Evolutionary conservation across 2,797 vertebrate species (phyloP), one percentile per base, ranked within the genome.

Genomic region (Zalophus californianus): DNA sequence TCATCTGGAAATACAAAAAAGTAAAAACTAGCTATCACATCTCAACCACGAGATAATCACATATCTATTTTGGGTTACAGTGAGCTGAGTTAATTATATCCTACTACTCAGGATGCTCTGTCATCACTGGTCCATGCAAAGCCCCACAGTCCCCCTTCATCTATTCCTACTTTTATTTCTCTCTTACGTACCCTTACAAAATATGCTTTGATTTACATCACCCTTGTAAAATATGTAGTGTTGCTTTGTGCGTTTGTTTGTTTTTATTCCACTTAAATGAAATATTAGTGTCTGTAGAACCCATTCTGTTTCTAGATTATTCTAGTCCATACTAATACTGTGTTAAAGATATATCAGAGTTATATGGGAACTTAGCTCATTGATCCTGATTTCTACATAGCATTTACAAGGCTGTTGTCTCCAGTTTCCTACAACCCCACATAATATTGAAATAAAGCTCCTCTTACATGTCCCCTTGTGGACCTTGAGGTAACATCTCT

Each of bases 1-100:
- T 64, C 29, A 73, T 44, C 32, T 79, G 38, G 91, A 96, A 95
- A 82, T 78, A 91, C 5, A 50, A n/a, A 86, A 44, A 87, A 16
- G 5, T 20, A 41, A 77, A 80, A 75, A 35, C 23, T 44, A 52
- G 1, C 41, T 1, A 35, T 52, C 38, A n/a, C 12, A 56, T 64
- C 16, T 66, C 48, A 92, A n/a, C 7, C 8, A 41, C 15, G 27
- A 75, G 44, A 66, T 68, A 86, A 70, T 73, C 29, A 21, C 23
- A 35, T 38, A 48, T 64, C 58, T 48, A 48, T 66, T 83, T 79
- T 75, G 93, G 83, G 52, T 56, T 20, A 29, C 7, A 32, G 4
- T 32, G n/a, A 68, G 5, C 1, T 52, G 62, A 93, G 2, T n/a
- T 29, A 66, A 62, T 83, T 23, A 1, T 7, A 52, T 41, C 12